Evolutionary conservation across 2,888 invertebrate species (phyloP).

Genomic region (Cremastinae sp.): DNA sequence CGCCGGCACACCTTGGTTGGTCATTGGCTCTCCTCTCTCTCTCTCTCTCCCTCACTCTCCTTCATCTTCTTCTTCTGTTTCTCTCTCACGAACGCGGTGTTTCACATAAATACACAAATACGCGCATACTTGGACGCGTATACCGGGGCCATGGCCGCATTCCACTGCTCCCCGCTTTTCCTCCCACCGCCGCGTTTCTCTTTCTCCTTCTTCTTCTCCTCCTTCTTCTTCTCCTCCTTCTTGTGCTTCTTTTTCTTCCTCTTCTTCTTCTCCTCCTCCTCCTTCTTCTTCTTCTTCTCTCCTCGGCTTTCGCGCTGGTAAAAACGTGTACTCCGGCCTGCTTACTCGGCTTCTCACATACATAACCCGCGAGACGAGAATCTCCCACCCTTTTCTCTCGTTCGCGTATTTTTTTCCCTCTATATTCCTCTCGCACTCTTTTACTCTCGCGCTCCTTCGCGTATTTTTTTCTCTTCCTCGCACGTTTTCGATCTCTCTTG

Average conservation of each 20-base stretch:
- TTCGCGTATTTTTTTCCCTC: constrained; percentile 26
- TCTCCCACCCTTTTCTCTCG: constrained; percentile 59
- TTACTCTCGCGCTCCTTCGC: too few relatives aligned
- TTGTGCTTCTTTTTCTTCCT: too few relatives aligned
- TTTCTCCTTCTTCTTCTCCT: constrained; percentile 56
- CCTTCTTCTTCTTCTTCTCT: constrained; percentile 43
- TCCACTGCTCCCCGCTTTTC: constrained; percentile 73
- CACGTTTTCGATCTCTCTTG: constrained; percentile 23
- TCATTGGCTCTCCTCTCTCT: constrained; percentile 74
- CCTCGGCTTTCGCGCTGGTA: constrained; percentile 47
- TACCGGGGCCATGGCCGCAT: constrained; percentile 78
- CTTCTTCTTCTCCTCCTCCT: constrained; percentile 42
- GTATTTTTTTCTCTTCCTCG: constrained; percentile 5
- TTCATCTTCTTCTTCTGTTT: constrained; percentile 59
- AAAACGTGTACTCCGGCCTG: constrained; percentile 29
- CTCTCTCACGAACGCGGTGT: constrained; percentile 67
- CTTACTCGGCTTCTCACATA: constrained; percentile 47
- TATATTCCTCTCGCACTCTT: too few relatives aligned
- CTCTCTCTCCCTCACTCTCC: constrained; percentile 60
- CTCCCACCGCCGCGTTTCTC: constrained; percentile 35
- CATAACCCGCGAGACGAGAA: constrained; percentile 53
- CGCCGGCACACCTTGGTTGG: constrained; percentile 77
- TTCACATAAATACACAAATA: constrained; percentile 79
- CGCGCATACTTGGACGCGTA: constrained; percentile 73
- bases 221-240: constrained; percentile 55